A percentile compares a stretch with the other conserved stretches of the same genome.
Evolutionary conservation across 2,888 invertebrate species (phyloP).

Genomic region (Salpingus planirostris): DNA sequence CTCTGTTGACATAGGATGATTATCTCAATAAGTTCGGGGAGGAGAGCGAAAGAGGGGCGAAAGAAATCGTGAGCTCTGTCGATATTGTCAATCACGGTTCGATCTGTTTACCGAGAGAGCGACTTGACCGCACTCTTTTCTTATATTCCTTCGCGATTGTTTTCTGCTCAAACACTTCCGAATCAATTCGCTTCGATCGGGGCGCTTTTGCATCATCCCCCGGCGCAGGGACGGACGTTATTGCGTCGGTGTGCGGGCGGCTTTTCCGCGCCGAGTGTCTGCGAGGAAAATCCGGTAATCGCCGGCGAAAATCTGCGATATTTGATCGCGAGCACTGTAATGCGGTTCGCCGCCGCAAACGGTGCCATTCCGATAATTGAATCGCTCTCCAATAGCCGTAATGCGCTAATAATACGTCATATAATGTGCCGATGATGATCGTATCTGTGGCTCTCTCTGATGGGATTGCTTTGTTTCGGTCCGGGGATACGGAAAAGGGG

Average conservation of each 20-base stretch:
- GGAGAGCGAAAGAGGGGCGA: too few relatives aligned
- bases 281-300: constrained; percentile 14
- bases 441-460: constrained; percentile 43
- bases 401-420: constrained; percentile 47
- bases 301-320: constrained; percentile 28
- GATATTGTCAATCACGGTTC: constrained; percentile 35
- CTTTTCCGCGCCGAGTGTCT: not conserved
- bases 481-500: constrained; percentile 13
- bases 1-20: constrained; percentile 36
- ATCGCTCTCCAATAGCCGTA: constrained; percentile 45
- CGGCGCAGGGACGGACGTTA: too few relatives aligned
- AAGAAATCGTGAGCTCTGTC: constrained; percentile 22
- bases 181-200: too few relatives aligned
- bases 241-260: too few relatives aligned
- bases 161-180: constrained; percentile 20
- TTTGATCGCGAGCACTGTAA: constrained; percentile 26
- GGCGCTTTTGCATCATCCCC: too few relatives aligned
- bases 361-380: constrained; percentile 45
- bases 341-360: constrained; percentile 37
- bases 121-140: constrained; percentile 29
- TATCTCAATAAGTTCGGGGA: constrained; percentile 34
- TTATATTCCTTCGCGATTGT: constrained; percentile 22
- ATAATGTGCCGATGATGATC: constrained; percentile 41
- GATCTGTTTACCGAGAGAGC: constrained; percentile 33
- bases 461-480: constrained; percentile 45